Evolutionary conservation across 2,888 invertebrate genomes (phyloP), one percentile per base, ranked within the genome.

Genomic region (Caenorhabditis japonica): DNA sequence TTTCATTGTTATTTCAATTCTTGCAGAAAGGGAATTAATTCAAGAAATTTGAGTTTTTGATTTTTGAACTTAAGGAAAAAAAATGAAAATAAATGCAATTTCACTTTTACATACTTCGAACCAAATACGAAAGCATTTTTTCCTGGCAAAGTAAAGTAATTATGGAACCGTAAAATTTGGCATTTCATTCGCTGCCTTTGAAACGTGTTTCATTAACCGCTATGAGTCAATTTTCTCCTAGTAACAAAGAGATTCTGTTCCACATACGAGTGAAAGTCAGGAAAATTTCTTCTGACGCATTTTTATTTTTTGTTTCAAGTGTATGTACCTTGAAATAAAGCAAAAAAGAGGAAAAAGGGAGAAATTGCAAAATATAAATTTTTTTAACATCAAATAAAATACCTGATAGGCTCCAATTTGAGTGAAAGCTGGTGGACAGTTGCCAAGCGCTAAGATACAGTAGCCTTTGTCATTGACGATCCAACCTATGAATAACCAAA

Each of bases 361-460:
- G 27, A 3, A 27, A 25, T 7, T 3, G 19, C 7, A 1, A 13
- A n/a, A 30, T 34, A 34, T 15, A 34, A 39, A 62, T 46, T 33
- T 25, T n/a, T 53, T 52, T n/a, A 34, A 27, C 19, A 21, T 12
- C 15, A 52, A 47, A 15, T 8, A 38, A 34, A 39, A 13, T 30
- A 81, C 82, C 70, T 82, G 83, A 60, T 84, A 84, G 2, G 82
- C 81, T 61, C 79, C 82, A 52, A 84, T 84, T 53, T 84, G 83
- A 43, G 84, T 83, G 76, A 84, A 84, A 27, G 82, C 77, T 12
- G 84, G 84, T 13, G 84, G 84, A 44, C 84, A 84, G 68, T 83
- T 83, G 15, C 84, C 84, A 17, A 84, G 77, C 8, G 83, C 79
- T 21, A 84, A 70, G 34, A 84, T 83, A 55, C 84, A 84, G 60